Percentiles rank a stretch among this genome's conserved stretches.
Conservation (phyloP, 2,113 vertebrate genomes). For the Callocephalon fimbriatum region DNA sequence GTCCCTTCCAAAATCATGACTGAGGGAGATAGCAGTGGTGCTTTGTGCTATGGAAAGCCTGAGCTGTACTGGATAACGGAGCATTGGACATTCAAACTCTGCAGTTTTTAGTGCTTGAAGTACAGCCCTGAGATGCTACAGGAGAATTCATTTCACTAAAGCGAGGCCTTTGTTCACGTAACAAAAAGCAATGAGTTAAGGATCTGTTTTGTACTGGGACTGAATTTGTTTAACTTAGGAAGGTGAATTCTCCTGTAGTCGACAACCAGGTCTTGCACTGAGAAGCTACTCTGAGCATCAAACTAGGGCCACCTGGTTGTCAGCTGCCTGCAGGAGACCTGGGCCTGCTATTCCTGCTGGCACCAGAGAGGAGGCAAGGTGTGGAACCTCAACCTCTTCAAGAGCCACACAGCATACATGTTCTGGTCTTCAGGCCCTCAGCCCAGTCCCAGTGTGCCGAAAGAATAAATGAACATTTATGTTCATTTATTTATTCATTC, state of each 20-base stretch:
- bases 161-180: not conserved
- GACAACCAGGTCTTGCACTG: not conserved
- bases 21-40: not conserved
- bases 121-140: not conserved
- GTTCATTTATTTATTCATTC: not conserved
- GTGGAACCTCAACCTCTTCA: not conserved
- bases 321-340: not conserved
- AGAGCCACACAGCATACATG: not conserved
- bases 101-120: not conserved
- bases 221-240: not conserved
- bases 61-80: not conserved
- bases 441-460: rapidly evolving
- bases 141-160: not conserved
- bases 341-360: not conserved
- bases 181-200: not conserved
- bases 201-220: not conserved
- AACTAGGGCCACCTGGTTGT: not conserved
- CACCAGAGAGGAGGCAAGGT: not conserved
- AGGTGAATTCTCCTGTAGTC: not conserved
- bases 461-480: not conserved
- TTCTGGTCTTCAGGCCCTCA: not conserved
- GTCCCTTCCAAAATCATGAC: not conserved
- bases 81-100: not conserved
- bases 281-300: not conserved
- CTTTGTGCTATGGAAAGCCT: not conserved